Evolutionary conservation across 2,888 invertebrate genomes (phyloP), one percentile per base, ranked within the genome.

Genomic region (Sabatieria punctata): DNA sequence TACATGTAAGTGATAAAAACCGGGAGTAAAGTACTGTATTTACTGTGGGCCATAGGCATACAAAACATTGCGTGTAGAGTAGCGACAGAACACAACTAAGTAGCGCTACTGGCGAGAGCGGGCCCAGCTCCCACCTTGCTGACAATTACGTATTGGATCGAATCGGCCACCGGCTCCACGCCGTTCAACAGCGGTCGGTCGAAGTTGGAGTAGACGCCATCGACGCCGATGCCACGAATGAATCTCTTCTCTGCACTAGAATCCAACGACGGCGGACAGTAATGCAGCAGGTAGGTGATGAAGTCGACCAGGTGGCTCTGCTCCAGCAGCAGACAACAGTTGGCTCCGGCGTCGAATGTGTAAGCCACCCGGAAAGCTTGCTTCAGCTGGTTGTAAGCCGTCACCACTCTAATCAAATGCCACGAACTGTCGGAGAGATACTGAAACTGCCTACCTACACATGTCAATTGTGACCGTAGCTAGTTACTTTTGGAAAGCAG

Each of bases 261-360:
- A 11, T 33, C 13, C n/a, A 11, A 13, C 13, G 13, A 13, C 13
- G 33, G 33, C 33, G 48, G 48, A 36, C 37, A 48, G 18, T 35
- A 25, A 18, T 38, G 27, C 23, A 25, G 27, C 27, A 48, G 23
- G 36, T 39, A 39, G 8, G 36, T 2, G 15, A 41, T 27, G 25
- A 49, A 36, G n/a, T 23, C n/a, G 21, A 18, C 25, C 39, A 49
- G 8, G 3, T 18, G 11, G 4, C 33, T n/a, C 13, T 27, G 39
- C 26, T 38, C 23, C 18, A 88, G 68, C 68, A 82, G 91, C 0
- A 95, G 68, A 65, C 86, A 89, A 3, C 86, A 86, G 73, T 97
- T 97, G 42, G 93, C 84, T 4, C 97, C 97, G 46, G 97, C 97
- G 75, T 97, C 97, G 72, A 86, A 97, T 18, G 95, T 93, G 65